Percentiles rank a stretch among this genome's conserved stretches.
phyloP scores from a whole-genome alignment of 2,888 invertebrate species.

The Caenorhabditis imperialis region DNA sequence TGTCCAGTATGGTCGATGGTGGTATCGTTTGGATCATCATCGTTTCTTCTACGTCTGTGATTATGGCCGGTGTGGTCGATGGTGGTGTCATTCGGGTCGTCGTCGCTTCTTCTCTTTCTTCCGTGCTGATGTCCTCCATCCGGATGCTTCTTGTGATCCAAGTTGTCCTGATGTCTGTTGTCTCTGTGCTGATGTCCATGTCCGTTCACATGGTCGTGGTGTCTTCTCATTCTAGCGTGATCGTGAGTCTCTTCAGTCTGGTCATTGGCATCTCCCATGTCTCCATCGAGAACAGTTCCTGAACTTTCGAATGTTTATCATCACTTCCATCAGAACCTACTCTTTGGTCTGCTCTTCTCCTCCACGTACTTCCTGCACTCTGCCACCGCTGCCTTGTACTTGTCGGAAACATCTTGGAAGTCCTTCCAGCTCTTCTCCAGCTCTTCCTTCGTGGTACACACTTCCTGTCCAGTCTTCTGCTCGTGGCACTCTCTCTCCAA shows the following conservation, averaged over 20 bases:
- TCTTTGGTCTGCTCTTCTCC: constrained; percentile 45
- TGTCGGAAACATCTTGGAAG: constrained; percentile 55
- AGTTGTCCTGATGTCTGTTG: constrained; percentile 16
- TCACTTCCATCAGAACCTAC: neutral
- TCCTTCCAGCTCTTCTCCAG: constrained; percentile 63
- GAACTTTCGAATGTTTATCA: neutral
- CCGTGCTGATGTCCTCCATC: constrained; percentile 6
- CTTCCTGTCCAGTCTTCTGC: constrained; percentile 28
- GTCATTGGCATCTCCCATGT: constrained; percentile 15
- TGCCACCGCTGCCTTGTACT: constrained; percentile 58
- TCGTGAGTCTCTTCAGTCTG: constrained; percentile 19
- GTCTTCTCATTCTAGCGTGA: constrained; percentile 34
- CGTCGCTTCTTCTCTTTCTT: constrained; percentile 17
- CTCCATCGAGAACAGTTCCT: constrained; percentile 37
- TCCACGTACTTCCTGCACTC: constrained; percentile 48
- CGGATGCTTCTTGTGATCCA: constrained; percentile 30
- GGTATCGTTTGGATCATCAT: constrained; percentile 52
- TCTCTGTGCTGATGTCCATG: constrained; percentile 14
- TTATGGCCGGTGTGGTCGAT: constrained; percentile 57
- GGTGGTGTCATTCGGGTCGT: constrained; percentile 52
- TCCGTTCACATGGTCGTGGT: constrained; percentile 18
- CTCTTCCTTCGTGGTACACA: constrained; percentile 54
- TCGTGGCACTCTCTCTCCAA: constrained; percentile 63
- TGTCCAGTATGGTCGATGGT: constrained; percentile 57
- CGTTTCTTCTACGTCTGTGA: constrained; percentile 40